A percentile compares a stretch with the other conserved stretches of the same genome.
Conservation (phyloP, 2,797 vertebrate genomes). For the Hirundo rustica region DNA sequence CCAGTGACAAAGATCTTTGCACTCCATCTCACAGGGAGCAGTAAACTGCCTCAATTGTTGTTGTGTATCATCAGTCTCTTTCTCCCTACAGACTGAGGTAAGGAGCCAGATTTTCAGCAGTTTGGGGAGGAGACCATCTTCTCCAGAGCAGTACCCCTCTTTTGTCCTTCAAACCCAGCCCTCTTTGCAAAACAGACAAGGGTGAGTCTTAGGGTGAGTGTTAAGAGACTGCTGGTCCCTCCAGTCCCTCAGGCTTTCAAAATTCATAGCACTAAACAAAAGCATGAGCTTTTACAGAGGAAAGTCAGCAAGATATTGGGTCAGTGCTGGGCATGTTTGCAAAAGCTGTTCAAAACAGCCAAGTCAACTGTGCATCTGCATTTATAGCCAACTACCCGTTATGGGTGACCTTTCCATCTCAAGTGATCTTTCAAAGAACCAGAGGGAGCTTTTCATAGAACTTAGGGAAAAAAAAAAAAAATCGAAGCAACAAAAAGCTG, state of each 20-base stretch:
- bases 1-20: background rate
- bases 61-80: background rate
- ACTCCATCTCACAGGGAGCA: background rate
- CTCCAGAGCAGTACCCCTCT: background rate
- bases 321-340: background rate
- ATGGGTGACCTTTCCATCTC: constrained; percentile 32
- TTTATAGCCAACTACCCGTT: background rate
- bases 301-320: background rate
- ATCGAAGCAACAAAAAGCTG: background rate
- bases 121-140: background rate
- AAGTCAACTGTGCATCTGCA: background rate
- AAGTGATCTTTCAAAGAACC: background rate
- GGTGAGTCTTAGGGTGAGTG: background rate
- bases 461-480: background rate
- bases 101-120: background rate
- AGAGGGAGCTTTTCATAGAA: background rate
- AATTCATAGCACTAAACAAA: background rate
- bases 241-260: background rate
- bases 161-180: background rate
- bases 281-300: background rate
- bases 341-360: constrained; percentile 11
- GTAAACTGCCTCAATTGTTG: background rate
- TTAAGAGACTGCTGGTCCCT: background rate
- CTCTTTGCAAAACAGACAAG: background rate
- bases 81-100: background rate